Base-by-base conservation (phyloP, 2,113 vertebrate genomes). In the Lepisosteus osseus region DNA sequence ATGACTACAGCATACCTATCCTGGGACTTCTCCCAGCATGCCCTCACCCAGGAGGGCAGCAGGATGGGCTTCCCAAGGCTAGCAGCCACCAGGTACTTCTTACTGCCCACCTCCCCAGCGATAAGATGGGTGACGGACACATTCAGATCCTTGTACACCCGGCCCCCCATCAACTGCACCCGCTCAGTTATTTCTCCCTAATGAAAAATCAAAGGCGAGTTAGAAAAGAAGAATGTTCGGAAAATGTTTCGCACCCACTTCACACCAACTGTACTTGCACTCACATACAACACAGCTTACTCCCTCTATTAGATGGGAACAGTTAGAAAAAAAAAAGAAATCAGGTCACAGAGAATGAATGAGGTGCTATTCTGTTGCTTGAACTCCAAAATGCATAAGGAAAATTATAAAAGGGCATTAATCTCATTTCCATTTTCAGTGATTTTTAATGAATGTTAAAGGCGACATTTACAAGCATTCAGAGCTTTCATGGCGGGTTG, bases 41-140 rank as follows among this genome's bases (percentile, higher is more conserved):
- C 55, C 85, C 90, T 93, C 75, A 99, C 86, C 98, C 98, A 99
- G n/a, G 86, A 84, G 13, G 96, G 94, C 78, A 96, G 92, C 70
- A 99, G 84, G 79, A 99, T 90, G 73, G 95, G 95, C 85, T 96
- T 99, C 76, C 93, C 93, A 29, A 98, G 84, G 77, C 89, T 97
- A 84, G 95, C 96, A 78, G 98, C 95, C 70, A 99, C 98, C 79
- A 98, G 81, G 59, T 99, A 99, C 81, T 99, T 99, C 84, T 98
- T 99, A 84, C 96, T 99, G 74, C 98, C 98, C 73, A 99, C 98
- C 82, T 98, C 96, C 79, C 97, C 98, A 62, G 98, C 97, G 81
- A 99, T 90, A 68, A 99, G 92, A 71, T 99, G 98, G 61, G 95
- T 98, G 70, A 99, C 97, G 65, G 94, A 94, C 51, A 95, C 1